Conservation (phyloP, 2,888 invertebrate genomes). For the Hymenopus coronatus region DNA sequence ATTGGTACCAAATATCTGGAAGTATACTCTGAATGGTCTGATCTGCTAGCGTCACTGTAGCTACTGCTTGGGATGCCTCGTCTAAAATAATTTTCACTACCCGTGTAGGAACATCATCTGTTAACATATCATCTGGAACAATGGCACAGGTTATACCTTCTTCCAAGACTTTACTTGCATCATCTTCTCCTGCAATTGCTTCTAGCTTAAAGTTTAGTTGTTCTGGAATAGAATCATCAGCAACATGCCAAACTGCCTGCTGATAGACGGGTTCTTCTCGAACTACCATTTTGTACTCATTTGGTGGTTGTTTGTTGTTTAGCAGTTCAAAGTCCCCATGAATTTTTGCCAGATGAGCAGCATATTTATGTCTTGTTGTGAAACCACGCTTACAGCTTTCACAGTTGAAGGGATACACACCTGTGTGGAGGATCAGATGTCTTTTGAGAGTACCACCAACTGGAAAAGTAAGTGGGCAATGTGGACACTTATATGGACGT, state of each 20-base stretch:
- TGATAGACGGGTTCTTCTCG: conserved; percentile 22
- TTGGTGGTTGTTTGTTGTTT: conserved; percentile 25
- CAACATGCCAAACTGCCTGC: conserved; percentile 7
- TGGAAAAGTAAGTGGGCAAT: conserved; percentile 48
- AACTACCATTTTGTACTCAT: conserved; percentile 35
- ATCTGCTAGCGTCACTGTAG: conserved; percentile 25
- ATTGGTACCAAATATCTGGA: conserved; percentile 28
- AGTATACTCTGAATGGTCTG: conserved; percentile 11
- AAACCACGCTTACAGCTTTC: conserved; percentile 36
- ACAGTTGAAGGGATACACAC: conserved; percentile 35
- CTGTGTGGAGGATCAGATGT: conserved; percentile 43
- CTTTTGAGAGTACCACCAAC: conserved; percentile 48
- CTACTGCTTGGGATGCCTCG: conserved; percentile 31
- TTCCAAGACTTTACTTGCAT: not conserved
- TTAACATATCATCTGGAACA: conserved; percentile 23
- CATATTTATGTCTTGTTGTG: conserved; percentile 34
- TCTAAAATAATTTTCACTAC: conserved; percentile 34
- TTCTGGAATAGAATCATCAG: conserved; percentile 1
- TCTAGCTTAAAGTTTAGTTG: conserved; percentile 21
- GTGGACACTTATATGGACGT: conserved; percentile 49
- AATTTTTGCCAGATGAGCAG: conserved; percentile 33
- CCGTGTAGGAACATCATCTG: conserved; percentile 20
- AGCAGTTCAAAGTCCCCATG: conserved; percentile 33
- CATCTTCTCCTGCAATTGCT: not conserved
- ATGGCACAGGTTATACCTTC: conserved; percentile 22